These are phyloP conservation scores for Pluvianellus socialis DNA, from an alignment of 2,113 vertebrate genomes.

Conservation along the genomic window DNA sequence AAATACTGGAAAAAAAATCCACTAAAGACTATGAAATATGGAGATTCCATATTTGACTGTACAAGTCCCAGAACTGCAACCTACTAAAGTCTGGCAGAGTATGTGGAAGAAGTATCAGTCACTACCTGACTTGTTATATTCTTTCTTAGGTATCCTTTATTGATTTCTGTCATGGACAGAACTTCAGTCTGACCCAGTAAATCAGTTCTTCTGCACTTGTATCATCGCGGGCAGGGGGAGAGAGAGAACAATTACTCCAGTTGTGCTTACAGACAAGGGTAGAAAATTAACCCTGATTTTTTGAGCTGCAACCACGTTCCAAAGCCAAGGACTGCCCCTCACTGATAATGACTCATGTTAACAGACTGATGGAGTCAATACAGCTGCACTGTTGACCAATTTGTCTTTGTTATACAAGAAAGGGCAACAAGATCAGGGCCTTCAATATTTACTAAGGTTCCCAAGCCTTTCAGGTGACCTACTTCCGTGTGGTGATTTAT, in stretches of 20 bases:
- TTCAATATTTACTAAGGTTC: neutral
- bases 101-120: neutral
- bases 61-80: neutral
- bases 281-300: neutral
- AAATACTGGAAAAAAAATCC: neutral
- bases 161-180: neutral
- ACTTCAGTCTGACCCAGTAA: neutral
- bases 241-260: neutral
- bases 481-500: neutral
- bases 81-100: neutral
- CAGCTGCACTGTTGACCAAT: neutral
- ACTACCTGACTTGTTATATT: neutral
- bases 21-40: neutral
- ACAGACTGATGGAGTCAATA: neutral
- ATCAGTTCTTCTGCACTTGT: neutral
- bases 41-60: neutral
- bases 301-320: neutral
- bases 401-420: neutral
- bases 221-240: too few species aligned
- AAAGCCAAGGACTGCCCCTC: neutral
- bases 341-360: neutral
- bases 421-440: neutral
- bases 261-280: neutral
- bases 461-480: neutral
- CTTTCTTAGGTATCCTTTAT: neutral